Conservation (phyloP, 2,888 invertebrate species). For the Apeira syringaria region DNA sequence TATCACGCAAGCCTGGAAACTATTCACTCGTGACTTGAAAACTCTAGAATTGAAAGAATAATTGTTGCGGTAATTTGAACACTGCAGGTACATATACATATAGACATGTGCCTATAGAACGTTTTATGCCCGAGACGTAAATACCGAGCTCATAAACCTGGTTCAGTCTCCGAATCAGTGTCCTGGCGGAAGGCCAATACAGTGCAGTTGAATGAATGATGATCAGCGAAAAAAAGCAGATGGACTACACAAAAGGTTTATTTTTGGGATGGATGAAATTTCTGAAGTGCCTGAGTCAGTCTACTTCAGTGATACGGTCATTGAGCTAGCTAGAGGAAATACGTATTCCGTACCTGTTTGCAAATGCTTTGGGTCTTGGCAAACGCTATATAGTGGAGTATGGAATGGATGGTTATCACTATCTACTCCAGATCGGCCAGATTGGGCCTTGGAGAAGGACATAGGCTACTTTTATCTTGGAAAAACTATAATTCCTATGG, state of each 20-base stretch:
- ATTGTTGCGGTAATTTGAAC: too few species aligned
- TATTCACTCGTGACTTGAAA: too few species aligned
- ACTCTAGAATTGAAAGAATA: too few species aligned
- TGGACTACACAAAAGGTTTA: slow-evolving; percentile 70
- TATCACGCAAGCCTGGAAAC: too few species aligned
- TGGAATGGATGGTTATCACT: too few species aligned
- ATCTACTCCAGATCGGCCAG: too few species aligned
- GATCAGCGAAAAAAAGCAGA: slow-evolving; percentile 67
- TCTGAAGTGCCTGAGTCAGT: slow-evolving; percentile 75
- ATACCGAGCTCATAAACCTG: slow-evolving; percentile 55
- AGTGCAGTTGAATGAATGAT: slow-evolving; percentile 78
- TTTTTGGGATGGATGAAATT: slow-evolving; percentile 70
- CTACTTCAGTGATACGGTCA: slow-evolving; percentile 64
- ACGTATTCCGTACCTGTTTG: slow-evolving; percentile 62
- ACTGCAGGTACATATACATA: too few species aligned
- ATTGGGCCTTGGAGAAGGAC: too few species aligned
- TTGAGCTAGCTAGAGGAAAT: slow-evolving; percentile 70
- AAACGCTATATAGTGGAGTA: slow-evolving; percentile 42
- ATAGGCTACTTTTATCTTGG: too few species aligned
- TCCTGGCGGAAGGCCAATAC: slow-evolving; percentile 75
- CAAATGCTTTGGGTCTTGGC: slow-evolving; percentile 46
- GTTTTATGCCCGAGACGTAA: slow-evolving; percentile 38
- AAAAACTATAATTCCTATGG: too few species aligned
- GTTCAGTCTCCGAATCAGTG: slow-evolving; percentile 60
- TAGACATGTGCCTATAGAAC: neutral